Conservation (phyloP, 2,888 invertebrate species). For the Tinea semifulvella region DNA sequence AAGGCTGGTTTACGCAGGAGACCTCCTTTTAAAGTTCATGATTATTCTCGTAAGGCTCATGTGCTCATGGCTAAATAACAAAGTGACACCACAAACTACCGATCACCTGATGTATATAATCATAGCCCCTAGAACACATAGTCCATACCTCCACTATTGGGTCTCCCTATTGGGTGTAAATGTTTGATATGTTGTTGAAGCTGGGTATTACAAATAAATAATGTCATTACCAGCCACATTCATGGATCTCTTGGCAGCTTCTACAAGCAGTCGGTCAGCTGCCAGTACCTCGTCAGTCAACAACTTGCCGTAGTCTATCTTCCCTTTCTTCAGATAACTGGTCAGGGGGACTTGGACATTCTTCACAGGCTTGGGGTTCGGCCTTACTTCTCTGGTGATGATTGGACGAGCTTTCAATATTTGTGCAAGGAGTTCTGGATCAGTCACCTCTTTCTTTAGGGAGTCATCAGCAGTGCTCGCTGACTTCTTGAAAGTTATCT, state of each 20-base stretch:
- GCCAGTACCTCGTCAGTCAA: constrained; percentile 88
- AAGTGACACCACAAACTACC: no score
- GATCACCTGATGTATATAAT: no score
- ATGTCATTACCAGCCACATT: constrained; percentile 74
- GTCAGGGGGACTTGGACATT: constrained; percentile 59
- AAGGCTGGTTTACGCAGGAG: no score
- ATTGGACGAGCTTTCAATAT: constrained; percentile 67
- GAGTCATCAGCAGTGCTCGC: constrained; percentile 69
- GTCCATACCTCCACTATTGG: no score
- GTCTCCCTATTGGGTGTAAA: no score
- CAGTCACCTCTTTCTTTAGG: constrained; percentile 70
- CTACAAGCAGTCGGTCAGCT: constrained; percentile 82
- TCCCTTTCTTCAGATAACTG: constrained; percentile 77
- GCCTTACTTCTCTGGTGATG: constrained; percentile 70
- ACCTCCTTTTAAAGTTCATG: no score
- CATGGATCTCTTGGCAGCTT: constrained; percentile 81
- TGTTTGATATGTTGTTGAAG: no score
- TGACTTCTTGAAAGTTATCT: constrained; percentile 74
- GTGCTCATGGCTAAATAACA: no score
- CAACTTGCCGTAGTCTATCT: constrained; percentile 82
- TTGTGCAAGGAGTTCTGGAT: constrained; percentile 72
- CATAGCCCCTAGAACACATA: no score
- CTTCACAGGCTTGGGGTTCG: constrained; percentile 45
- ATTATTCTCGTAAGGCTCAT: no score
- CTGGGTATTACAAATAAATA: no score